A percentile compares a stretch with the other conserved stretches of the same genome.
Evolutionary conservation across 2,113 vertebrate species (phyloP).

Genomic region (Crotalus viridis): DNA sequence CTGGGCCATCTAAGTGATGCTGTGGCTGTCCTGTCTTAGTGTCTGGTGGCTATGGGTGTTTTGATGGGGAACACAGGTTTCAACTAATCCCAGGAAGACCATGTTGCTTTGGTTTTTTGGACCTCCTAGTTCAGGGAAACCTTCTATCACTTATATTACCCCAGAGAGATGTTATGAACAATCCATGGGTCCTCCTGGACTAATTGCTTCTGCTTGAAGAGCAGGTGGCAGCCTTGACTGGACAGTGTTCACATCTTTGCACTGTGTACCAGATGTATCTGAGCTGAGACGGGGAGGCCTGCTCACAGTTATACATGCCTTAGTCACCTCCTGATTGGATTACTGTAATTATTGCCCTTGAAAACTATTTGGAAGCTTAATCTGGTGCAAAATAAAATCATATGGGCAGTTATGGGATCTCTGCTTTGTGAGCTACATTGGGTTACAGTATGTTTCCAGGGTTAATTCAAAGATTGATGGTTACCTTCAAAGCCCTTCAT

Average conservation of each 20-base stretch:
- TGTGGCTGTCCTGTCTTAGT: not conserved
- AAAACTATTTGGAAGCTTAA: not conserved
- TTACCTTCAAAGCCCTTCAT: not conserved
- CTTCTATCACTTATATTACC: not conserved
- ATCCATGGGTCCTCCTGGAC: not conserved
- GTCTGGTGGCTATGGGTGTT: not conserved
- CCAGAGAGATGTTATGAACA: not conserved
- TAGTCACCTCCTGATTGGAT: not conserved
- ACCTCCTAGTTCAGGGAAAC: not conserved
- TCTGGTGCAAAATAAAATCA: not conserved
- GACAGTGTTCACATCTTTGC: not conserved
- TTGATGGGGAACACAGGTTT: not conserved
- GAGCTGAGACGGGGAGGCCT: not conserved
- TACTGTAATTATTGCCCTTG: not conserved
- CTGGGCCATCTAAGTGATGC: not conserved
- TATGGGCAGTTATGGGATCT: not conserved
- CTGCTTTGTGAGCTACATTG: not conserved
- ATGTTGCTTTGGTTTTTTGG: not conserved
- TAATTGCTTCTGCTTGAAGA: not conserved
- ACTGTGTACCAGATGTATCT: not conserved
- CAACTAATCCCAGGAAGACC: not conserved
- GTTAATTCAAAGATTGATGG: not conserved
- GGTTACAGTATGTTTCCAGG: not conserved
- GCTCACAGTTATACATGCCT: not conserved
- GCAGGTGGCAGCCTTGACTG: not conserved